Base-by-base conservation (phyloP, 2,113 vertebrate species). In the Ammodytes marinus region DNA sequence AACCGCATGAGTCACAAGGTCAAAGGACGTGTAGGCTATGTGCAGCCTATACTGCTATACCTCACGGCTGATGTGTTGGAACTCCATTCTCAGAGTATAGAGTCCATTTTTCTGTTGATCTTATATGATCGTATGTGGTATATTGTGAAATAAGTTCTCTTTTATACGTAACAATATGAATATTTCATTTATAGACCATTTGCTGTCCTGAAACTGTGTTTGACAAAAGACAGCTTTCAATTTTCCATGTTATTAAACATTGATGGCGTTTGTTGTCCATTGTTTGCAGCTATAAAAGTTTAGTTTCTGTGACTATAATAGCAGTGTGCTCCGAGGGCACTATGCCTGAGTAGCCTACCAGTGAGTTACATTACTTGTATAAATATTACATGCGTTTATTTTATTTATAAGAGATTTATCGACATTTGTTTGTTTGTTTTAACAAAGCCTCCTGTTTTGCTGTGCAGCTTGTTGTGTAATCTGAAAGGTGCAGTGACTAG, bases 1-100 rank as follows among this genome's bases (percentile, higher is more conserved):
- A 79, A 84, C 79, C 74, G 81, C 71, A 70, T 67, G 69, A 80
- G 85, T 91, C 86, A 88, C 78, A 83, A 79, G 86, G 84, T 86
- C 79, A 88, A 67, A 71, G n/a, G 73, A 77, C 1, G 8, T 73
- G 14, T 68, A 83, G 85, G 85, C n/a, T n/a, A n/a, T n/a, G n/a
- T n/a, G n/a, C n/a, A n/a, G n/a, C n/a, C n/a, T 91, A 73, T 54
- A 17, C 12, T 5, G 15, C 50, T 7, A 19, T n/a, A n/a, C 75
- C 14, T 80, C 61, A 46, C 64, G 61, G 46, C 42, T 19, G 37
- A 8, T 35, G 49, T 69, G 72, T 43, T 13, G 7, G 19, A 77
- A 12, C 58, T 47, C 43, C 5, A 39, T 79, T 47, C 11, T 42
- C 9, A 10, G 5, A 54, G 27, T 14, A n/a, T 4, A 11, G 9